Conservation (phyloP, 1,140 invertebrate species). For the Antheraea pernyi region DNA sequence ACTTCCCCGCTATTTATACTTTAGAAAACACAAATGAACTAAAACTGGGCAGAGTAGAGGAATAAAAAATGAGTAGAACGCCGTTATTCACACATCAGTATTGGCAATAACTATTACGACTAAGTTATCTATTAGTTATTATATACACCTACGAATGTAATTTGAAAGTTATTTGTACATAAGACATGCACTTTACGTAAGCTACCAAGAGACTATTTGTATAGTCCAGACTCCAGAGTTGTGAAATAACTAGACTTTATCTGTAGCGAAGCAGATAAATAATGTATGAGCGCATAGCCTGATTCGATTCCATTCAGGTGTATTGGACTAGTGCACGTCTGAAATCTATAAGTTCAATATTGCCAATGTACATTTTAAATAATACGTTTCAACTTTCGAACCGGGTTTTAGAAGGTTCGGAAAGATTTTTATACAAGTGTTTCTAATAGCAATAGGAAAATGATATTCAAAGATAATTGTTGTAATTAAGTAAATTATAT, state of each 20-base stretch:
- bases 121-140: too few species aligned
- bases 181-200: too few species aligned
- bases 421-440: background rate
- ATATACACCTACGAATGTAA: too few species aligned
- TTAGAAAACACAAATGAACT: too few species aligned
- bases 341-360: background rate
- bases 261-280: background rate
- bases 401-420: background rate
- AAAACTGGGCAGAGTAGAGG: too few species aligned
- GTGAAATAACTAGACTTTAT: background rate
- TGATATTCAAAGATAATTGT: background rate
- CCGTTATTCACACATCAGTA: too few species aligned
- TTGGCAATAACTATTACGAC: too few species aligned
- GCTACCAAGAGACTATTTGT: background rate
- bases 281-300: background rate
- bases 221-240: background rate
- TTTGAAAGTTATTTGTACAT: too few species aligned
- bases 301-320: background rate
- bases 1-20: too few species aligned
- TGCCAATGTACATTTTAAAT: background rate
- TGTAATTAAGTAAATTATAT: too few species aligned
- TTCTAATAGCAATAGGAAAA: background rate
- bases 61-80: too few species aligned
- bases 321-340: slow-evolving; percentile 2
- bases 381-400: background rate